phyloP scores from a whole-genome alignment of 2,113 vertebrate species.

The Abramis brama region DNA sequence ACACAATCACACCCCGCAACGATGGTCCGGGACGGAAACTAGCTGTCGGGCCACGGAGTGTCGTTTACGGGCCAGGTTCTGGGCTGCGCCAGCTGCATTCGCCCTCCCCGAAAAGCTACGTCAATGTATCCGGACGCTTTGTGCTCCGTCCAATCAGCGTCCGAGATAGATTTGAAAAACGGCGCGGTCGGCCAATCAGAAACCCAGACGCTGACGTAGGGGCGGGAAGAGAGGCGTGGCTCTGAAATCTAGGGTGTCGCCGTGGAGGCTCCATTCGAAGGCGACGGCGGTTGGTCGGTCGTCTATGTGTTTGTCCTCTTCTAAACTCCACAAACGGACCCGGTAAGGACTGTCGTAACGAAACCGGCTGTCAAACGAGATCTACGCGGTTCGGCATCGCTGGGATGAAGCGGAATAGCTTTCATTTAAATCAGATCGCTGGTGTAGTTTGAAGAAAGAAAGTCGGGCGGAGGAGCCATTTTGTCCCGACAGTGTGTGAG shows the following conservation, averaged over 20 bases:
- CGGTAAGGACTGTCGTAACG: neutral
- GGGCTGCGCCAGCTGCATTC: slow-evolving; percentile 31
- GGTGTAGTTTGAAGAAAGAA: slow-evolving; percentile 79
- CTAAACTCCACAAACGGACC: slow-evolving; percentile 24
- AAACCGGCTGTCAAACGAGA: too few relatives aligned
- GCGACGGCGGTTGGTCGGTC: slow-evolving; percentile 82
- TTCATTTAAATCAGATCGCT: slow-evolving; percentile 77
- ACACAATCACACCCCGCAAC: neutral
- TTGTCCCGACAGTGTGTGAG: slow-evolving; percentile 83
- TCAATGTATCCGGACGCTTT: slow-evolving; percentile 22
- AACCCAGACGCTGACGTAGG: slow-evolving; percentile 41
- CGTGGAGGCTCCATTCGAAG: slow-evolving; percentile 79
- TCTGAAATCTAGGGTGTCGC: slow-evolving; percentile 74
- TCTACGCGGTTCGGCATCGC: slow-evolving; percentile 50
- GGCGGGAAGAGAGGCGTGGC: slow-evolving; percentile 67
- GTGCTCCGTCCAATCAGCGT: slow-evolving; percentile 61
- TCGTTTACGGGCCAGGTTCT: slow-evolving; percentile 5
- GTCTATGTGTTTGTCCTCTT: slow-evolving; percentile 68
- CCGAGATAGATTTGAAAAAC: neutral
- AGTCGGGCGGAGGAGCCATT: slow-evolving; percentile 80
- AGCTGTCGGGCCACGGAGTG: neutral
- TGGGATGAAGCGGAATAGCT: slow-evolving; percentile 76
- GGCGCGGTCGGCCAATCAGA: slow-evolving; percentile 54
- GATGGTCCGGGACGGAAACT: slow-evolving; percentile 3
- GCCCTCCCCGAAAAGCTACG: slow-evolving; percentile 53